Evolutionary conservation across 1,140 invertebrate species (phyloP).

Genomic region (Drosophila triauraria): DNA sequence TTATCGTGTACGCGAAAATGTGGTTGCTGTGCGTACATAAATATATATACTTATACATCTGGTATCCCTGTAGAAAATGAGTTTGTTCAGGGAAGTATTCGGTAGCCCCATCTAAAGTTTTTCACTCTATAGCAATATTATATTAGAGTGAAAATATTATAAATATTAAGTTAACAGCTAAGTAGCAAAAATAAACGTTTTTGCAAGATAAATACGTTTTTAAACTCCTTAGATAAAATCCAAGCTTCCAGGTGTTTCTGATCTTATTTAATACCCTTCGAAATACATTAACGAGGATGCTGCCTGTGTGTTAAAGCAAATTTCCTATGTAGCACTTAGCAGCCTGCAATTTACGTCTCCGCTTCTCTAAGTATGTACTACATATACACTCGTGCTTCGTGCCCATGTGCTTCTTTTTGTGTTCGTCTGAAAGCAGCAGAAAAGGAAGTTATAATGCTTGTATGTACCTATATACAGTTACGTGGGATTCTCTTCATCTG

Average conservation of each 20-base stretch:
- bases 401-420: conserved; percentile 37
- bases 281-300: neutral
- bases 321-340: conserved; percentile 35
- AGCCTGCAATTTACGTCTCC: conserved; percentile 8
- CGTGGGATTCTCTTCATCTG: conserved; percentile 25
- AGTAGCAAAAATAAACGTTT: too few relatives aligned
- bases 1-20: conserved; percentile 67
- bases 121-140: too few relatives aligned
- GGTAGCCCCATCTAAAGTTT: too few relatives aligned
- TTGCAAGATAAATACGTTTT: too few relatives aligned
- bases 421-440: conserved; percentile 13
- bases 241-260: too few relatives aligned
- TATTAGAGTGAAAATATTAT: too few relatives aligned
- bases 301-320: neutral
- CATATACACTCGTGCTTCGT: conserved; percentile 3
- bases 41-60: neutral
- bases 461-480: conserved; percentile 42
- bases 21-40: conserved; percentile 52
- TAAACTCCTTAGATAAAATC: too few relatives aligned
- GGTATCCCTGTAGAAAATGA: conserved; percentile 44
- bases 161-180: too few relatives aligned
- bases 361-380: conserved; percentile 34
- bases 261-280: too few relatives aligned
- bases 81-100: neutral
- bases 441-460: conserved; percentile 18